Evolutionary conservation across 2,888 invertebrate genomes (phyloP).

Genomic region (Xestia rhomboidea): DNA sequence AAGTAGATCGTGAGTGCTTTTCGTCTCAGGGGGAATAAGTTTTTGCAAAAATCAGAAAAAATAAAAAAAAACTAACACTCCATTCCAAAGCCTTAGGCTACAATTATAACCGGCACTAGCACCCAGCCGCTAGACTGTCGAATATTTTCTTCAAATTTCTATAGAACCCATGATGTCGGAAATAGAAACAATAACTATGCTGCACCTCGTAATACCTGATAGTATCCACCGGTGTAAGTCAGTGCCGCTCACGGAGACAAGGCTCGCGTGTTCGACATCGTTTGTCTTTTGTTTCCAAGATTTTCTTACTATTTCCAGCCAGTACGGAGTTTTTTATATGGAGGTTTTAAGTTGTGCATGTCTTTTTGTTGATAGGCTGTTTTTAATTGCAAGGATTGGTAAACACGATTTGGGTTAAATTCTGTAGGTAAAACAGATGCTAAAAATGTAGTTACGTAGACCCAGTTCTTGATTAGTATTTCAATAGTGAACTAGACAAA

Average conservation of each 20-base stretch:
- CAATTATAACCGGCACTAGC: background rate
- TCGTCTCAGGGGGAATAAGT: background rate
- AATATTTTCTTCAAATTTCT: background rate
- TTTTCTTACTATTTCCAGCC: slow-evolving; percentile 5
- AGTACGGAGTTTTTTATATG: background rate
- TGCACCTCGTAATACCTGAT: slow-evolving; percentile 16
- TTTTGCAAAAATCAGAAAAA: background rate
- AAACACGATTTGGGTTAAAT: background rate
- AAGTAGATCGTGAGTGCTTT: background rate
- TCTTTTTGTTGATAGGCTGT: slow-evolving; percentile 8
- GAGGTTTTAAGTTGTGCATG: background rate
- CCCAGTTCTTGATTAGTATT: background rate
- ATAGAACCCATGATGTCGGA: background rate
- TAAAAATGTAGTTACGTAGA: background rate
- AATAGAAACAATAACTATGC: slow-evolving; percentile 11
- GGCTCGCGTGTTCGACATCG: slow-evolving; percentile 41
- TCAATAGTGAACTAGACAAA: too few relatives aligned
- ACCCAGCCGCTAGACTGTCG: background rate
- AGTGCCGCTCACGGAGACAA: slow-evolving; percentile 38
- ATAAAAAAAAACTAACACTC: too few relatives aligned
- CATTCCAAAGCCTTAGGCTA: background rate
- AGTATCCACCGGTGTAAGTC: slow-evolving; percentile 43
- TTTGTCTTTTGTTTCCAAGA: slow-evolving; percentile 39
- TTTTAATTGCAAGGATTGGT: background rate
- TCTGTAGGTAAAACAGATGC: background rate